Conservation (phyloP, 2,797 vertebrate genomes). For the Coracias cyanogaster region DNA sequence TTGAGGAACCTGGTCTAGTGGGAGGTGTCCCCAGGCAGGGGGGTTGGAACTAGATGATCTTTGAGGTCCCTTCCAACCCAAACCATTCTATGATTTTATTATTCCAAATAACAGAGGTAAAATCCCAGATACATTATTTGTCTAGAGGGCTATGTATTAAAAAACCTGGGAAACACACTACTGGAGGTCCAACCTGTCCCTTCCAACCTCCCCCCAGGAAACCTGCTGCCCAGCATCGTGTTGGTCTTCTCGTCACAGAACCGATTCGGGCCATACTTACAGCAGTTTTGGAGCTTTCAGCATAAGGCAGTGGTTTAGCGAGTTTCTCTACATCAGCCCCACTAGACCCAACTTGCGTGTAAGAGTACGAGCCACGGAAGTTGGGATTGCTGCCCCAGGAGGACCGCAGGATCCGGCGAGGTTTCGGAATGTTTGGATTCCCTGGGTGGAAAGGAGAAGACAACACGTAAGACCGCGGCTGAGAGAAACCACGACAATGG, state of each 20-base stretch:
- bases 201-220: background rate
- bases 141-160: rapidly evolving
- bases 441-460: conserved; percentile 78
- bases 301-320: conserved; percentile 93
- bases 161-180: background rate
- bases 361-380: conserved; percentile 96
- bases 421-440: conserved; percentile 98
- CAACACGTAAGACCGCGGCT: background rate
- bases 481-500: background rate
- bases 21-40: background rate
- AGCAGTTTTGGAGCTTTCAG: conserved; percentile 93
- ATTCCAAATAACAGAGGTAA: background rate
- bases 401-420: conserved; percentile 93
- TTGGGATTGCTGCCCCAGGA: conserved; percentile 96
- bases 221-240: rapidly evolving
- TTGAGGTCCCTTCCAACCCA: too few species aligned
- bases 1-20: background rate
- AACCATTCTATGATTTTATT: background rate
- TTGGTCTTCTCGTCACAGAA: background rate
- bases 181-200: background rate
- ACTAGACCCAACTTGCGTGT: conserved; percentile 95
- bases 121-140: background rate
- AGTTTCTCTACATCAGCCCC: conserved; percentile 94
- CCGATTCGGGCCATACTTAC: conserved; percentile 76
- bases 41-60: too few species aligned